Evolutionary conservation across 1,140 invertebrate species (phyloP), one percentile per base, ranked within the genome.

Genomic region (Drosophila burlai): DNA sequence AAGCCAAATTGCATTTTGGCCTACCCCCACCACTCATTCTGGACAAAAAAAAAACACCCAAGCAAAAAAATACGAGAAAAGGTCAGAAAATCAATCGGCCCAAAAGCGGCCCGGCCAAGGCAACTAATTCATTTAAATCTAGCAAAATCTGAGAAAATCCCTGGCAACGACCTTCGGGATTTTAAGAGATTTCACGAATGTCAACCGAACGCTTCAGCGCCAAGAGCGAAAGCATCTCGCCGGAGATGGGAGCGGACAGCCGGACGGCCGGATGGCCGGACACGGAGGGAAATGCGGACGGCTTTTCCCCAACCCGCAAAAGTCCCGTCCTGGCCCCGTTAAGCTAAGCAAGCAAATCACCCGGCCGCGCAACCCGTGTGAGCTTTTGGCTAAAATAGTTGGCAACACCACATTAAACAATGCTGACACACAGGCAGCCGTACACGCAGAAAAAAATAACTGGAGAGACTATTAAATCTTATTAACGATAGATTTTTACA

Each of bases 51-150:
- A 21, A 26, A n/a, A n/a, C 10, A 50, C 11, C 4, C 24, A 49
- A 49, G 16, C 3, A 47, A 69, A 79, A 54, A 60, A 63, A 84
- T 6, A 2, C 15, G 26, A 38, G 75, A 61, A 92, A 93, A 93
- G 92, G 92, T 93, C 92, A 93, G 92, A 93, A 93, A 93, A 93
- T 93, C 92, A 93, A 93, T 93, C 92, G 92, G 81, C 81, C 84
- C 42, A 36, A 57, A 57, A 40, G 36, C 54, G 24, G 55, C 36
- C 38, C 65, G 71, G 45, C 52, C 69, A 78, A 93, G 91, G 90
- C 91, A 92, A 93, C 92, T 93, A 93, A 93, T 93, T 93, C 92
- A 91, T 92, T 93, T 93, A 93, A 93, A 93, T 93, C 92, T 93
- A 89, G 92, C 92, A 92, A 93, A 93, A 93, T 93, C 92, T 93